Base-by-base conservation (phyloP, 2,888 invertebrate genomes). In the Cosmopolites sordidus region DNA sequence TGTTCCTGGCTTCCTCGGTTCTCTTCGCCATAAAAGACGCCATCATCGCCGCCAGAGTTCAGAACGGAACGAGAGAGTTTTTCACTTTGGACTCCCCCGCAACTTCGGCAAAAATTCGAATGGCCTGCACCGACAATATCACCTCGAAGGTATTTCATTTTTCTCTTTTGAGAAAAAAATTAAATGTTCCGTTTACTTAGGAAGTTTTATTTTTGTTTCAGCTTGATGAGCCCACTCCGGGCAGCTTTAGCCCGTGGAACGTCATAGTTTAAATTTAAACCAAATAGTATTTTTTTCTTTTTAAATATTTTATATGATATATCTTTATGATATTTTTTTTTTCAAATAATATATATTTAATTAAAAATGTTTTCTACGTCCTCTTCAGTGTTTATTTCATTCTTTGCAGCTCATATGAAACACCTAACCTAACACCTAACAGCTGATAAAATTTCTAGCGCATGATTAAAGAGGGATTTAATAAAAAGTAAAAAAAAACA, bases 21-120 rank as follows among this genome's bases (percentile, higher is more conserved):
- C 90, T 90, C 73, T 95, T 92, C 69, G 96, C 96, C 0, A 91
- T 95, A 57, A 89, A 87, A 69, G 86, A 88, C 65, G 96, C 96
- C 0, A 84, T 97, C 48, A 77, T 79, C 61, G 84, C 89, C 0
- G 91, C 92, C 0, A 79, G 96, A 16, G 70, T 72, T 12, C 89
- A 92, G 54, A 80, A 82, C 22, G 87, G 86, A 1, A 75, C 81
- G 2, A 67, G 74, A 3, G 69, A 47, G 15, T 72, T 79, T 16
- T 92, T 91, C 69, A 71, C 75, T 30, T 71, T 92, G 1, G 83
- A 91, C 66, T 82, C 92, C 3, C 97, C 96, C 2, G 92, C 94
- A 0, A 95, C 95, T 0, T 81, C 91, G 0, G 92, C 91, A 16
- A 81, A 86, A 54, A 92, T 97, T 64, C 82, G 96, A 44, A 86